Conservation (phyloP, 2,113 vertebrate genomes). For the Circaetus gallicus region DNA sequence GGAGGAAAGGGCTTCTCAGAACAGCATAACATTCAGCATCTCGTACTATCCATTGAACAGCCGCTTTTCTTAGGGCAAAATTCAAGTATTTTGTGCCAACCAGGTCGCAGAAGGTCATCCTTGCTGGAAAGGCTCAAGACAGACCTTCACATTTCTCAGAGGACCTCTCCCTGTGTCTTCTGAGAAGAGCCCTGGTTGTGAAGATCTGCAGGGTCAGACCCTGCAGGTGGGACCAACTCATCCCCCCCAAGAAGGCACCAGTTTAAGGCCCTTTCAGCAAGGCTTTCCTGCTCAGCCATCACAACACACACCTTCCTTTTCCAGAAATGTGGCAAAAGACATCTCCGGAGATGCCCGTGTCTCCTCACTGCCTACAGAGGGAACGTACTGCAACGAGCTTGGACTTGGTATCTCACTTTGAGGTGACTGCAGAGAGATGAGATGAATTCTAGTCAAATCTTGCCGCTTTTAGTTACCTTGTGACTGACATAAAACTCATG, state of each 20-base stretch:
- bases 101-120: background rate
- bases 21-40: fast-evolving
- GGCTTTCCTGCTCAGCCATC: background rate
- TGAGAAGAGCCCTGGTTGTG: background rate
- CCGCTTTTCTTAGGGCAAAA: background rate
- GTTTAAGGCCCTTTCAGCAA: background rate
- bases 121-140: background rate
- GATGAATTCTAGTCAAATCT: background rate
- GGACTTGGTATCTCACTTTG: fast-evolving
- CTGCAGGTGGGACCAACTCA: background rate
- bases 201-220: background rate
- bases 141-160: background rate
- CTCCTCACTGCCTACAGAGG: background rate
- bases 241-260: fast-evolving
- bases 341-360: background rate
- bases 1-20: background rate
- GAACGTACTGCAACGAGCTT: fast-evolving
- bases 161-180: background rate
- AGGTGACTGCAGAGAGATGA: background rate
- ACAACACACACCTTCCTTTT: fast-evolving
- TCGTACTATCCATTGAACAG: fast-evolving
- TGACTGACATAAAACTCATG: background rate
- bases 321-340: background rate
- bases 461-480: background rate
- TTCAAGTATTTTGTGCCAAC: background rate